A percentile compares a stretch with the other conserved stretches of the same genome.
Evolutionary conservation across 2,113 vertebrate species (phyloP).

Genomic region (Clarias gariepinus): DNA sequence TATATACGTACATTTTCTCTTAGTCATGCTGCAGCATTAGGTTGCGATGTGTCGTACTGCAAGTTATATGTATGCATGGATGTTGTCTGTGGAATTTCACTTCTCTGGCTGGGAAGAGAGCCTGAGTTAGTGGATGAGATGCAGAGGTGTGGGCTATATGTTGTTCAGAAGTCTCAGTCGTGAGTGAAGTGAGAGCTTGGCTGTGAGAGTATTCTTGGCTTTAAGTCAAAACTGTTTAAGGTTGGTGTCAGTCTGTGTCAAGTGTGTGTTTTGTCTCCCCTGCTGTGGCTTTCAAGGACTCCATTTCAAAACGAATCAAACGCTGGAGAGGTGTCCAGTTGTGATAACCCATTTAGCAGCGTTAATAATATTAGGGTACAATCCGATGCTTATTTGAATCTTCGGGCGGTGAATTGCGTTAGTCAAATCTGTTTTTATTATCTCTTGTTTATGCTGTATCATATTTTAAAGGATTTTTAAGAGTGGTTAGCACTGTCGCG

Average conservation of each 20-base stretch:
- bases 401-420: not conserved
- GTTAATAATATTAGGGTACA: not conserved
- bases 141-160: not conserved
- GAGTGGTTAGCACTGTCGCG: no score
- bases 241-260: not conserved
- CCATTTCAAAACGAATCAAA: not conserved
- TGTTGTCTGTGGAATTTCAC: not conserved
- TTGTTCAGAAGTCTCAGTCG: not conserved
- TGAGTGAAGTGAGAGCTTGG: not conserved
- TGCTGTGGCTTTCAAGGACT: not conserved
- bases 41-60: not conserved
- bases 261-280: not conserved
- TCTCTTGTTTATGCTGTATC: not conserved
- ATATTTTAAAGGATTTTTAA: not conserved
- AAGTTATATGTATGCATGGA: not conserved
- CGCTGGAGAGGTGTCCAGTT: not conserved
- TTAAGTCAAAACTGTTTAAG: not conserved
- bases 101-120: not conserved
- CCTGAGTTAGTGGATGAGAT: not conserved
- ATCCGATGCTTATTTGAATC: not conserved
- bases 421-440: not conserved
- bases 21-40: not conserved
- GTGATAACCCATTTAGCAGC: not conserved
- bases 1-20: constrained; percentile 7
- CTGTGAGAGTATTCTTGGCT: not conserved